Percentiles rank a stretch among this genome's conserved stretches.
These are phyloP conservation scores for Paramuricea clavata DNA, from an alignment of 92 coral and sea anemone genomes.

Conservation along the genomic window DNA sequence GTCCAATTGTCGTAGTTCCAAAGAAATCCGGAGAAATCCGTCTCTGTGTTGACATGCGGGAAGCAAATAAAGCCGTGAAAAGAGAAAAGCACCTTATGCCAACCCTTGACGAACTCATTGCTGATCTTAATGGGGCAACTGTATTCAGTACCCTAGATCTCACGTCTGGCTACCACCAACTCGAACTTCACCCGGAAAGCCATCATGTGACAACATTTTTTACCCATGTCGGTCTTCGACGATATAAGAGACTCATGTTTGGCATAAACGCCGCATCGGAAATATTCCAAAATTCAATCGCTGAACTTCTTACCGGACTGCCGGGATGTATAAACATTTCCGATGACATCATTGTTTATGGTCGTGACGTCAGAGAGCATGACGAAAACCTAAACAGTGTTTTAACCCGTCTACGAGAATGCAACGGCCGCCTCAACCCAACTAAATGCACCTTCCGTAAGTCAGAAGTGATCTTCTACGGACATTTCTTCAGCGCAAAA, in stretches of 20 bases:
- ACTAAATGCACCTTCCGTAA: neutral
- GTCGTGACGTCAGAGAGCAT: constrained; percentile 1
- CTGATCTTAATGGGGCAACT: neutral
- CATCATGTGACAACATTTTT: neutral
- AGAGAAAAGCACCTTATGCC: neutral
- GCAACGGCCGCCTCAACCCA: neutral
- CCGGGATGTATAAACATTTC: constrained; percentile 9
- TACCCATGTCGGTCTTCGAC: neutral
- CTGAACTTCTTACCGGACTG: neutral
- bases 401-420: too few relatives aligned
- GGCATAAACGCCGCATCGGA: too few relatives aligned
- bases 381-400: constrained; percentile 10
- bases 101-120: neutral
- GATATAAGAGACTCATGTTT: neutral
- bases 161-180: neutral
- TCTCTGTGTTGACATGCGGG: neutral
- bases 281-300: neutral
- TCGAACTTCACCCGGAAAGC: constrained; percentile 1
- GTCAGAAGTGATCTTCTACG: constrained; percentile 1
- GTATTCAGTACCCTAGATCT: neutral
- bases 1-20: neutral
- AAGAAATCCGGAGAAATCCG: neutral
- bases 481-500: neutral
- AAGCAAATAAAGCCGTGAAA: neutral
- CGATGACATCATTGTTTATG: constrained; percentile 1